Evolutionary conservation across 2,797 vertebrate genomes (phyloP), one percentile per base, ranked within the genome.

Genomic region (Mus spretus): DNA sequence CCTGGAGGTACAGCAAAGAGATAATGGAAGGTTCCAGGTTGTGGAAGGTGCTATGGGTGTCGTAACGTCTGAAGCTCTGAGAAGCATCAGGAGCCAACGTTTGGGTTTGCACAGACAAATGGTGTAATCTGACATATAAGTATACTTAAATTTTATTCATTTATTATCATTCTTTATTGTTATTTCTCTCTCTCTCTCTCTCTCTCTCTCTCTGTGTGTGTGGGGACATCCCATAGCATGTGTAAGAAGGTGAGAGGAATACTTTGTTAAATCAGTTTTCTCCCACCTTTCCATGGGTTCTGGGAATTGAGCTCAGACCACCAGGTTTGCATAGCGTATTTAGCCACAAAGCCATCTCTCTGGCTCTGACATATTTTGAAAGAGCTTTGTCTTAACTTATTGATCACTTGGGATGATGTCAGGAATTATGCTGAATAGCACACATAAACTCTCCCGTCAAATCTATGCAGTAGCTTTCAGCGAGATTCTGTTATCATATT

Each of bases 381-480:
- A 78, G 2, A 31, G 40, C 22, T 55, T 20, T 28, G 40, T 19
- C 70, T 92, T 65, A 72, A 74, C 55, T 89, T 79, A 67, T n/a
- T 8, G 53, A 89, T 61, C n/a, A 14, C 28, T 74, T 34, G 19
- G 6, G 34, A 65, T 40, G 15, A 11, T 50, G 24, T 37, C 11
- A 47, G 26, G 63, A 20, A 59, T 70, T 34, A 26, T 40, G n/a
- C 17, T 82, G 47, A 92, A 59, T 4, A 94, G 10, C 2, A 5
- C 12, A 0, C 9, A 13, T 0, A 1, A 0, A 6, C 59, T 61
- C 0, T 47, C 19, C 67, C 85, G 90, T 57, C 0, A 0, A 85
- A 53, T 57, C 82, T 89, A 19, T 14, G 13, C 6, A 50, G 47
- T 6, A 14, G 31, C 47, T 85, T 81, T 85, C 74, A 22, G 59